Conservation (phyloP, 2,113 vertebrate species). For the Ceyx cyanopectus region DNA sequence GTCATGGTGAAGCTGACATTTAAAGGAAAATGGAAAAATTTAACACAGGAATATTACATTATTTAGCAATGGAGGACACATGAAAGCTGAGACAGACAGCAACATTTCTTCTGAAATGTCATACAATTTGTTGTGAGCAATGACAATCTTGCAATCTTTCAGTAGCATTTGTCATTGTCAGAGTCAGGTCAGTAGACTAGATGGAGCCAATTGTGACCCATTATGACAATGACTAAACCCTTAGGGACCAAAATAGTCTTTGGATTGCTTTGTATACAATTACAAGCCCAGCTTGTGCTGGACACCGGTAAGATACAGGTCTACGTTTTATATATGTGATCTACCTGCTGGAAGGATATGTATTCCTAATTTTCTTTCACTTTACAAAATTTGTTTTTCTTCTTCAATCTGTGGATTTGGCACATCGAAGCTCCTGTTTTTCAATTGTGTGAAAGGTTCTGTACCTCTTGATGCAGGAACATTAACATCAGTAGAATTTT, state of each 20-base stretch:
- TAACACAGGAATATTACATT: background rate
- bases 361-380: background rate
- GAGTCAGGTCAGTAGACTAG: conserved; percentile 30
- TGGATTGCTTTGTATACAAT: background rate
- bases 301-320: background rate
- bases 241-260: background rate
- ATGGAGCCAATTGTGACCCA: conserved; percentile 47
- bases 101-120: conserved; percentile 14
- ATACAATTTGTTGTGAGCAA: conserved; percentile 7
- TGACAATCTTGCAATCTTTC: conserved; percentile 19
- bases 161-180: conserved; percentile 45
- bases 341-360: background rate
- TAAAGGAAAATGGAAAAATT: conserved; percentile 36
- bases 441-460: background rate
- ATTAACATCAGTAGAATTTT: background rate
- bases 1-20: background rate
- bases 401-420: background rate
- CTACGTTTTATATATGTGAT: background rate
- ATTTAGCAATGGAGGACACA: background rate
- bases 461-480: background rate
- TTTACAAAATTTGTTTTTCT: accelerated
- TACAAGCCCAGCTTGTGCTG: background rate
- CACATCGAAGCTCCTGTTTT: background rate
- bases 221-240: conserved; percentile 13
- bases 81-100: background rate